These are phyloP conservation scores for Sebastes baramenuke DNA, from an alignment of 2,797 vertebrate species.

Conservation along the genomic window DNA sequence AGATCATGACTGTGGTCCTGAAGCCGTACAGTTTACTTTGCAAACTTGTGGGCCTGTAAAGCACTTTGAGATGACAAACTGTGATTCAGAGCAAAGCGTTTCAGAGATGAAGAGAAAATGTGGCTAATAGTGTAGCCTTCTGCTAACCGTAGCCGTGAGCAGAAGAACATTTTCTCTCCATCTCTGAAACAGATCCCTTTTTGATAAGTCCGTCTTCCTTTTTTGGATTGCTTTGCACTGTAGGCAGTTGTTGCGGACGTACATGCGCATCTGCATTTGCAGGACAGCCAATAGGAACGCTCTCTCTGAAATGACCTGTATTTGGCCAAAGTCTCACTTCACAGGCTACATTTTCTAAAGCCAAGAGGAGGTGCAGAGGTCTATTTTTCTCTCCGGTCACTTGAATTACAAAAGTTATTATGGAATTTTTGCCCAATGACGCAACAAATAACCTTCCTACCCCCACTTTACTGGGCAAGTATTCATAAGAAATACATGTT, in stretches of 20 bases:
- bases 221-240: neutral
- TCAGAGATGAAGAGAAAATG: neutral
- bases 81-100: fast-evolving
- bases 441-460: neutral
- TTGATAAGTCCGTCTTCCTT: neutral
- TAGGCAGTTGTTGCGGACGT: neutral
- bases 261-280: neutral
- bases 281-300: neutral
- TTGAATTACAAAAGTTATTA: neutral
- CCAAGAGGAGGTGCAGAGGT: neutral
- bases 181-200: neutral
- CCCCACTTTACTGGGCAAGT: neutral
- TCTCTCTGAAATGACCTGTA: neutral
- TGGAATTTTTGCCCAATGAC: neutral
- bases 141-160: neutral
- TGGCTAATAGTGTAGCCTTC: neutral
- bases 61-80: too few species aligned
- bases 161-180: too few species aligned
- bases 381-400: neutral
- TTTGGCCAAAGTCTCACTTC: neutral
- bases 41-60: neutral
- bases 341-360: neutral
- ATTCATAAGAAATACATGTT: neutral
- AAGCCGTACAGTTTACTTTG: neutral
- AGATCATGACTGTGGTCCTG: neutral